A percentile compares a stretch with the other conserved stretches of the same genome.
Evolutionary conservation across 1,140 invertebrate genomes (phyloP).

Genomic region (Trichomalopsis sarcophagae): DNA sequence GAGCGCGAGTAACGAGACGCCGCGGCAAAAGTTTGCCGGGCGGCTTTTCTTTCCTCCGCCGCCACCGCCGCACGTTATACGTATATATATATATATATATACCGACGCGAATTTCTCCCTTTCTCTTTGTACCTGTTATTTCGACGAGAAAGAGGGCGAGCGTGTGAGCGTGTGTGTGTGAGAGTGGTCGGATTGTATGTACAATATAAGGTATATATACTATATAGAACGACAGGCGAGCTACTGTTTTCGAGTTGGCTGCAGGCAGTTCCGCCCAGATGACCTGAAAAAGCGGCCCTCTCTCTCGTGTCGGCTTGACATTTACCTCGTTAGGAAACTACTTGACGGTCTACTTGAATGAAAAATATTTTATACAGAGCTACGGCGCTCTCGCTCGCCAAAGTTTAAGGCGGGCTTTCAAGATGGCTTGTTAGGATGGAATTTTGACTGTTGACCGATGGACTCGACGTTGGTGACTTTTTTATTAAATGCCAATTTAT

Average conservation of each 20-base stretch:
- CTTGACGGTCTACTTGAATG: conserved; percentile 10
- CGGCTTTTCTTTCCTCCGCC: neutral
- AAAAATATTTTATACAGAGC: conserved; percentile 5
- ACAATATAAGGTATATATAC: neutral
- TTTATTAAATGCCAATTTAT: too few species aligned
- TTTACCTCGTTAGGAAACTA: conserved; percentile 36
- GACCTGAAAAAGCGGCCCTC: conserved; percentile 5
- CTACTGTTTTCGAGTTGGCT: neutral
- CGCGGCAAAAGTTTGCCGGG: neutral
- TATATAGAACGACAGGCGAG: neutral
- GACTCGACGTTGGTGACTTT: too few species aligned
- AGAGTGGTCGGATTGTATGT: neutral
- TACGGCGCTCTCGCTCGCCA: neutral
- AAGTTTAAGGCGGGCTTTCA: neutral
- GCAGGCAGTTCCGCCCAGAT: neutral
- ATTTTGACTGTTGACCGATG: neutral
- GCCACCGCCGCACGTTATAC: neutral
- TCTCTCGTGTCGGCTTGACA: conserved; percentile 6
- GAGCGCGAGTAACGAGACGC: conserved; percentile 3
- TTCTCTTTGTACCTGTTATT: neutral
- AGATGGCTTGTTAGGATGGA: neutral
- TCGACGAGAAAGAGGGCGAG: neutral
- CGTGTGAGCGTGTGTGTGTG: too few species aligned
- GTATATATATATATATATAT: neutral
- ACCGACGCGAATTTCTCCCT: neutral